Percentiles rank a stretch among this genome's conserved stretches.
phyloP scores from a whole-genome alignment of 2,113 vertebrate genomes.

The Otocyon megalotis region DNA sequence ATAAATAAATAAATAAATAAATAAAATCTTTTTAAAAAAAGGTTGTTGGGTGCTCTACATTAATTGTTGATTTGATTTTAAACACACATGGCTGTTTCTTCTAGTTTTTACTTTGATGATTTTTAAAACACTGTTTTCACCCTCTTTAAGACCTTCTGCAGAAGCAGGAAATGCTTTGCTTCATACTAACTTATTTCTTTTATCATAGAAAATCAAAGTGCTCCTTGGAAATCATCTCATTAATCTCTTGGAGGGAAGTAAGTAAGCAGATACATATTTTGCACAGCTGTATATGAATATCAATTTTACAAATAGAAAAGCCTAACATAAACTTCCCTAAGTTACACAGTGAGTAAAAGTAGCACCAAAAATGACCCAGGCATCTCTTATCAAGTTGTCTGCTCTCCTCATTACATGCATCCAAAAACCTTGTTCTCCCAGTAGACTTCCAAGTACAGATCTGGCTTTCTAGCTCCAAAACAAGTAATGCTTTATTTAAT shows the following conservation, averaged over 20 bases:
- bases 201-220: slow-evolving; percentile 78
- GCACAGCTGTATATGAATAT: slow-evolving; percentile 56
- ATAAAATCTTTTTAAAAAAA: not conserved
- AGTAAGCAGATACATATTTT: slow-evolving; percentile 58
- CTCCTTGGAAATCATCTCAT: slow-evolving; percentile 71
- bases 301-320: slow-evolving; percentile 53
- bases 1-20: not conserved
- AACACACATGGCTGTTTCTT: not conserved
- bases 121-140: slow-evolving; percentile 68
- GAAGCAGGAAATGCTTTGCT: slow-evolving; percentile 62
- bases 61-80: slow-evolving; percentile 59
- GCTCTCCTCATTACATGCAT: not conserved
- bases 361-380: not conserved
- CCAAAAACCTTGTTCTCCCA: not conserved
- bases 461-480: slow-evolving; percentile 3
- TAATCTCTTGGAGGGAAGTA: slow-evolving; percentile 71
- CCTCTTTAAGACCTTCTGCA: slow-evolving; percentile 61
- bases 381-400: not conserved
- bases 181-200: slow-evolving; percentile 69
- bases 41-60: not conserved
- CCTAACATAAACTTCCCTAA: slow-evolving; percentile 19
- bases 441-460: not conserved
- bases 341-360: slow-evolving; percentile 14
- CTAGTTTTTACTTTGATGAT: slow-evolving; percentile 68
- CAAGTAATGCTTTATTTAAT: not conserved